Conservation (phyloP, 1,140 invertebrate species). For the Cyclina sinensis region DNA sequence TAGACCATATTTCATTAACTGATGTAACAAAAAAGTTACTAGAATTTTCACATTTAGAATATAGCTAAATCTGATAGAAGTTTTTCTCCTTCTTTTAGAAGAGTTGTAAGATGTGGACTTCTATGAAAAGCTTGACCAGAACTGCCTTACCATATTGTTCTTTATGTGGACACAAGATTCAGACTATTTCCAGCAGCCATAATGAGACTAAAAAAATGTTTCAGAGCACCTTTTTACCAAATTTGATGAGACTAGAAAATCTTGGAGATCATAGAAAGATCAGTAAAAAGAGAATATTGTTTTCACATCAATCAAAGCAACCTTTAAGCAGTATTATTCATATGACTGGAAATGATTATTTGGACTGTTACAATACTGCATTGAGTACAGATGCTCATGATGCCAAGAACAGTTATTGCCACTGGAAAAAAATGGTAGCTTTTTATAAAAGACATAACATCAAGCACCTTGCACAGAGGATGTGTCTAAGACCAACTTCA, state of each 20-base stretch:
- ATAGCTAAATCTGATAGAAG: no score
- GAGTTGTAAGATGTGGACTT: not conserved
- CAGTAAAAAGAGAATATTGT: not conserved
- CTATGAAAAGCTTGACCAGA: not conserved
- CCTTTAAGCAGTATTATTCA: not conserved
- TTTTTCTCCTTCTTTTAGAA: no score
- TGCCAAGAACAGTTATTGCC: not conserved
- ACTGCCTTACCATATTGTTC: not conserved
- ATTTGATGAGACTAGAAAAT: not conserved
- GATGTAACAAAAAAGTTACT: no score
- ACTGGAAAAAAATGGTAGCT: not conserved
- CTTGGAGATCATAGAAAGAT: not conserved
- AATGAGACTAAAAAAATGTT: not conserved
- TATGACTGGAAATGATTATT: not conserved
- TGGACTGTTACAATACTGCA: not conserved
- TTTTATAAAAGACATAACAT: no score
- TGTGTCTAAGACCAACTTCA: no score
- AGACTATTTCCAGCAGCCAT: not conserved
- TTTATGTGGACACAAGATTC: not conserved
- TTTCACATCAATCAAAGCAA: not conserved
- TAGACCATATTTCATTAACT: no score
- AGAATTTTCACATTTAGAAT: no score
- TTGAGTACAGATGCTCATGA: not conserved
- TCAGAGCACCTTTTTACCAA: not conserved
- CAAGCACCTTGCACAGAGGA: no score